Evolutionary conservation across 2,888 invertebrate genomes (phyloP).

Genomic region (Anticlea derivata): DNA sequence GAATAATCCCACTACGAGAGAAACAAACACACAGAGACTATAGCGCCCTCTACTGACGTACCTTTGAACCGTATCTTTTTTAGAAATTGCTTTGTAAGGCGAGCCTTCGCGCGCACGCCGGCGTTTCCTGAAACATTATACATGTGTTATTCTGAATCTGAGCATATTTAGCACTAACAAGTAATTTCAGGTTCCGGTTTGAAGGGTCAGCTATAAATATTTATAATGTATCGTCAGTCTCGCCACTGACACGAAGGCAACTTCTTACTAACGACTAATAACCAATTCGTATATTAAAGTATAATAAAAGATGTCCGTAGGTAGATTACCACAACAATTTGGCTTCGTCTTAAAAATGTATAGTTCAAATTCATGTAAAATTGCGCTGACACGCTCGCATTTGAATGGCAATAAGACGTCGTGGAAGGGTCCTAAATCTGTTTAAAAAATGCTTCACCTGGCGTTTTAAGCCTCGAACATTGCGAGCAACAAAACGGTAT

Average conservation of each 20-base stretch:
- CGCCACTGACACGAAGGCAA: no score
- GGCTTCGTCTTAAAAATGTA: no score
- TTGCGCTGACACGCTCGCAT: no score
- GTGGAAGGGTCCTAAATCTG: background rate
- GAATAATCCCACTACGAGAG: conserved; percentile 24
- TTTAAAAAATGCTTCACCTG: conserved; percentile 3
- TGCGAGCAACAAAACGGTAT: conserved; percentile 3
- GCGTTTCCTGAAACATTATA: conserved; percentile 63
- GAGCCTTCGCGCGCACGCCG: conserved; percentile 65
- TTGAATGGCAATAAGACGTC: no score
- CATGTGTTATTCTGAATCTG: conserved; percentile 11
- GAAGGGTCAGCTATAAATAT: no score
- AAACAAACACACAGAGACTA: conserved; percentile 33
- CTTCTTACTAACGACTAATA: no score
- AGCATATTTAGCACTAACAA: background rate
- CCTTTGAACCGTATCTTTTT: conserved; percentile 78
- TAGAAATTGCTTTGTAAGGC: conserved; percentile 67
- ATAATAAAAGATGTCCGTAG: no score
- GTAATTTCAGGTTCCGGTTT: no score
- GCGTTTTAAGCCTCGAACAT: background rate
- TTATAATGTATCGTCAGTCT: no score
- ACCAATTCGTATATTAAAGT: no score
- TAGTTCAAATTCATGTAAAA: no score
- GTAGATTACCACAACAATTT: no score
- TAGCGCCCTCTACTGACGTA: conserved; percentile 71